Conservation (phyloP, 2,113 vertebrate genomes). For the Thalassoma bifasciatum region DNA sequence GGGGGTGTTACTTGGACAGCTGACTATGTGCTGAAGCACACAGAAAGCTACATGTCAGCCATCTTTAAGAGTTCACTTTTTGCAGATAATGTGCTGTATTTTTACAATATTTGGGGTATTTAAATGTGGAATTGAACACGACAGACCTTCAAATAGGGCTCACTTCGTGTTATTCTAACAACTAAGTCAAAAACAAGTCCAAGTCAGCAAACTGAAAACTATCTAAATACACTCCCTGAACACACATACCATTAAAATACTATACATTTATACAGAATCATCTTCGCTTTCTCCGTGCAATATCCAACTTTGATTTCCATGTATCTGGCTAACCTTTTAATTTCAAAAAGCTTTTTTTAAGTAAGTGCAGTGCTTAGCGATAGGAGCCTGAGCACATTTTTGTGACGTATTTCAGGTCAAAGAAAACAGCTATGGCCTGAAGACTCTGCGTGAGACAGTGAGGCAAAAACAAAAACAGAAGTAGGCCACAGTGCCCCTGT, state of each 20-base stretch:
- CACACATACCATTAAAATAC: conserved; percentile 74
- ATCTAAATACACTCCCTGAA: conserved; percentile 62
- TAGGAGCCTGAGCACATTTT: conserved; percentile 24
- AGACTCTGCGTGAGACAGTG: conserved; percentile 24
- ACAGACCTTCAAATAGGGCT: conserved; percentile 11
- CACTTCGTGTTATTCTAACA: conserved; percentile 15
- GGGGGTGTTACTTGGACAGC: not conserved
- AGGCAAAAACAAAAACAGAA: conserved; percentile 12
- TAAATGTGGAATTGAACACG: conserved; percentile 1
- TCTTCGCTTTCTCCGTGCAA: conserved; percentile 12
- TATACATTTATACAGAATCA: conserved; percentile 77
- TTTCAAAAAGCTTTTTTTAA: conserved; percentile 15
- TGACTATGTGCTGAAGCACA: not conserved
- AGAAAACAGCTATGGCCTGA: conserved; percentile 24
- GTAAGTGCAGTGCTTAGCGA: conserved; percentile 15
- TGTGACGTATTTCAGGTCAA: conserved; percentile 27
- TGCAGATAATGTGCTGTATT: conserved; percentile 3
- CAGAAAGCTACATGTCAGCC: not conserved
- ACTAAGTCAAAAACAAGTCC: conserved; percentile 38
- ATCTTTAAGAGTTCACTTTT: not conserved
- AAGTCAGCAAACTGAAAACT: conserved; percentile 29
- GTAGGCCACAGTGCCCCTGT: not conserved
- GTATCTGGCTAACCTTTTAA: conserved; percentile 21
- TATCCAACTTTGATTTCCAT: conserved; percentile 16
- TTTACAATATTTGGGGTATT: not conserved